Base-by-base conservation (phyloP, 2,797 vertebrate species). In the Oreochromis grahami region DNA sequence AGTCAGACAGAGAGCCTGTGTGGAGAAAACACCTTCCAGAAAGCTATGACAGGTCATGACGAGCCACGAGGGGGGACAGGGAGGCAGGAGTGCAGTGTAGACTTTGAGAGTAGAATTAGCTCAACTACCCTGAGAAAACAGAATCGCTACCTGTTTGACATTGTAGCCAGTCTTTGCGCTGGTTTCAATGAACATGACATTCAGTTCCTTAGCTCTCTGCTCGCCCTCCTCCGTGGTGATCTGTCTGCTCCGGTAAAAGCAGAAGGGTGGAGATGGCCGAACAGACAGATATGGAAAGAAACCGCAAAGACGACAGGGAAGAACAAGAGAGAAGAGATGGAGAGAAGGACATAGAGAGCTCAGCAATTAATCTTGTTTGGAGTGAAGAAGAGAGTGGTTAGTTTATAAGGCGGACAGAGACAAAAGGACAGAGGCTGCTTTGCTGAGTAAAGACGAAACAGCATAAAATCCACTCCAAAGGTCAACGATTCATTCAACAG, bases 101-200 rank as follows among this genome's bases (percentile, higher is more conserved):
- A 91, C 34, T 82, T 11, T 65, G 81, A 86, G 74, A 85, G 90
- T 77, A 87, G 90, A 88, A 87, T 79, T 76, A 88, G 86, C 86
- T 91, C 80, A 68, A 87, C 87, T 80, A 92, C 92, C 89, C 90
- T 77, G 79, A 84, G 86, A 83, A 91, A 92, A 90, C 89, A 55
- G 81, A 86, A 83, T 94, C 72, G 91, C 94, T 97, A 98, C 98
- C 98, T 98, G 98, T 97, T 98, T 98, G 89, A 98, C 98, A 95
- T 98, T 98, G 97, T 98, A 98, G 91, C 98, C 98, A 96, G 98
- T 98, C 97, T 98, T 98, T 94, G 98, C 98, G 93, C 98, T 98
- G 95, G 98, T 98, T 96, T 98, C 98, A 95, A 98, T 98, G 94
- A 98, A 98, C 98, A 98, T 98, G 96, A 98, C 98, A 95, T 97